These are phyloP conservation scores for Rattus norvegicus DNA, from an alignment of 2,113 vertebrate genomes.

Conservation along the genomic window GRCr8 NC_086020.1:197838501-197839000, in stretches of 20 bases:
- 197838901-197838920: neutral
- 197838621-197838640: neutral
- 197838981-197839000: conserved; percentile 46
- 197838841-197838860: neutral
- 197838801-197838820: neutral
- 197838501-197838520: conserved; percentile 63
- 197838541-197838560: neutral
- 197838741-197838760: neutral
- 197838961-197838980: conserved; percentile 27
- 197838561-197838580: neutral
- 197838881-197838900: neutral
- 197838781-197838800: neutral
- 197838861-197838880: neutral
- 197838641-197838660: neutral
- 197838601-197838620: neutral
- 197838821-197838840: neutral
- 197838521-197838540: conserved; percentile 28
- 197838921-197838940: neutral
- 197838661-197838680: neutral
- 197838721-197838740: neutral
- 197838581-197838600: neutral
- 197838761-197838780: neutral
- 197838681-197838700: neutral
- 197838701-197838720: neutral
- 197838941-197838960: conserved; percentile 62